phyloP scores from a whole-genome alignment of 2,888 invertebrate species.

The Arge pagana region DNA sequence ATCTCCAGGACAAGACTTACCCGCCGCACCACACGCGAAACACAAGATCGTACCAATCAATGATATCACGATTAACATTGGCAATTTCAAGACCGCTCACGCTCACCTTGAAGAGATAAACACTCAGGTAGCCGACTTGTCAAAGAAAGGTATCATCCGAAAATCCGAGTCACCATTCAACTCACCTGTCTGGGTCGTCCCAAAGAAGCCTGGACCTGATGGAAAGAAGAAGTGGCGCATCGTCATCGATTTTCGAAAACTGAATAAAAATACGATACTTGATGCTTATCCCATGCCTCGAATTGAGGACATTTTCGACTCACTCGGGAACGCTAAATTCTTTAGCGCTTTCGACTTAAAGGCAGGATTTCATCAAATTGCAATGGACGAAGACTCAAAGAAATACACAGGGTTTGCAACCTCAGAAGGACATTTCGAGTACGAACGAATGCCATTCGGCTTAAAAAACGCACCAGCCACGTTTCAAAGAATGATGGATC shows the following conservation, averaged over 20 bases:
- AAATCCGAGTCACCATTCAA: conserved; percentile 46
- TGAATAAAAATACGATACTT: conserved; percentile 41
- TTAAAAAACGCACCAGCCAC: conserved; percentile 43
- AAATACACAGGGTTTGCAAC: conserved; percentile 43
- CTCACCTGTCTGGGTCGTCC: conserved; percentile 48
- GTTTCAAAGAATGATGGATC: conserved; percentile 47
- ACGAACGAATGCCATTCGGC: conserved; percentile 43
- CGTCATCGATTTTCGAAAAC: conserved; percentile 41
- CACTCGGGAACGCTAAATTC: conserved; percentile 33
- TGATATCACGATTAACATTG: too few relatives aligned
- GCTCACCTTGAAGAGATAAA: conserved; percentile 41
- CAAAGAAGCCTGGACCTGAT: conserved; percentile 45
- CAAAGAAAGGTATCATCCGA: conserved; percentile 44
- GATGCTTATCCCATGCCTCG: conserved; percentile 43
- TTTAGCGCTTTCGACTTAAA: conserved; percentile 39
- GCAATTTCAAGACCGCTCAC: too few relatives aligned
- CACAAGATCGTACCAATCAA: too few relatives aligned
- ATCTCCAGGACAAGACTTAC: too few relatives aligned
- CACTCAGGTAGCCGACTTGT: conserved; percentile 40
- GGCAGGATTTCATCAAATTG: conserved; percentile 40
- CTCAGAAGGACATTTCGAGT: conserved; percentile 42
- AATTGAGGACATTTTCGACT: conserved; percentile 33
- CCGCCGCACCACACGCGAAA: too few relatives aligned
- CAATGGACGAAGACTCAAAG: conserved; percentile 31
- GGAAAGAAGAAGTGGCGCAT: conserved; percentile 45